phyloP scores from a whole-genome alignment of 2,113 vertebrate genomes.

The Malurus cyaneus region DNA sequence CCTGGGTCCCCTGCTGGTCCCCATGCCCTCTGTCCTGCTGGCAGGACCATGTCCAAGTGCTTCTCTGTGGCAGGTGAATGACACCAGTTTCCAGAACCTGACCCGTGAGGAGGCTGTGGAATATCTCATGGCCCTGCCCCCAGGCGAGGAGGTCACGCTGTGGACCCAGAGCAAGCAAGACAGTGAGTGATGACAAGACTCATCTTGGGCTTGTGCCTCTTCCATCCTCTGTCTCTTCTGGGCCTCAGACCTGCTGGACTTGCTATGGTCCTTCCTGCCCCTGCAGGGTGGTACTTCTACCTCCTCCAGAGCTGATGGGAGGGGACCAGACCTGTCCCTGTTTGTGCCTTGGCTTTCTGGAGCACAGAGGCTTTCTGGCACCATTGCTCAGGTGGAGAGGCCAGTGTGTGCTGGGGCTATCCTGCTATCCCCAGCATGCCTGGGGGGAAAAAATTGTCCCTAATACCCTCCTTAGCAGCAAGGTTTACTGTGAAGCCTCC shows the following conservation, averaged over 20 bases:
- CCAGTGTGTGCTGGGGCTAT: background rate
- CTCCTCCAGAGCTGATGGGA: background rate
- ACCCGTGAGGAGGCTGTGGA: conserved; percentile 92
- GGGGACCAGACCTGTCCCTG: background rate
- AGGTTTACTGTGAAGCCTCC: background rate
- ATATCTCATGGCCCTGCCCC: conserved; percentile 80
- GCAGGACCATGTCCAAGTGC: background rate
- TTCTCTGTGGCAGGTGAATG: conserved; percentile 80
- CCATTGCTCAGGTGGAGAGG: background rate
- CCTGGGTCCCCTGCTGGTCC: background rate
- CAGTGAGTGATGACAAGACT: conserved; percentile 75
- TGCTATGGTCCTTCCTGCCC: background rate
- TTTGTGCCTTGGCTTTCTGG: background rate
- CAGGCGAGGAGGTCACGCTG: conserved; percentile 77
- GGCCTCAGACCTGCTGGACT: background rate
- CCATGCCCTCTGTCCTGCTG: fast-evolving
- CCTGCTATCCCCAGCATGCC: background rate
- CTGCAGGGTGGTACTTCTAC: background rate
- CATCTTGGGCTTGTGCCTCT: background rate
- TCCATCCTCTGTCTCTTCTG: background rate
- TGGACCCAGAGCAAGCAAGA: conserved; percentile 88
- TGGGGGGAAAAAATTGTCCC: background rate
- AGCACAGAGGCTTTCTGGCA: background rate
- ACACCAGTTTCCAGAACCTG: conserved; percentile 80
- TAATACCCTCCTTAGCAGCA: background rate